phyloP scores from a whole-genome alignment of 2,113 vertebrate genomes.

The Etia nguti region DNA sequence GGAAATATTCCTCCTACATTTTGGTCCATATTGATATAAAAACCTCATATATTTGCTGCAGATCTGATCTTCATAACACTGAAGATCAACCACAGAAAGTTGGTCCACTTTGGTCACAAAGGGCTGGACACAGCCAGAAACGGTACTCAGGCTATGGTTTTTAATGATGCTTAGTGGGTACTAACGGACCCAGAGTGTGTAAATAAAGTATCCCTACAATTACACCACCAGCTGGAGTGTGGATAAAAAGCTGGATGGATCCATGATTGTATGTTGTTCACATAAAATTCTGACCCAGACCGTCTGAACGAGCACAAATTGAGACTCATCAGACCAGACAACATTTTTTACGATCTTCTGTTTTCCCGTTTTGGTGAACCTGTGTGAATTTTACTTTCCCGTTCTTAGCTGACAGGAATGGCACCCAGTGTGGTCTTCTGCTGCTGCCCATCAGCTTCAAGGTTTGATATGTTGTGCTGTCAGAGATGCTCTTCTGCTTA shows the following conservation, averaged over 20 bases:
- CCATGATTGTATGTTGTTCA: too few relatives aligned
- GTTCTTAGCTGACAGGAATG: neutral
- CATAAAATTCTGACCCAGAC: too few relatives aligned
- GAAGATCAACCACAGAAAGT: neutral
- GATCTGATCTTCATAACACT: neutral
- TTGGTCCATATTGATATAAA: neutral
- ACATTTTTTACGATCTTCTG: too few relatives aligned
- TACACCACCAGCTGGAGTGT: too few relatives aligned
- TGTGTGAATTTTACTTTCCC: too few relatives aligned
- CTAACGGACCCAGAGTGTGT: neutral
- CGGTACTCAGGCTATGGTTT: fast-evolving
- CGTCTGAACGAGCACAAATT: too few relatives aligned
- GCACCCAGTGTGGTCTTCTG: neutral
- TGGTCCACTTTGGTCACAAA: neutral
- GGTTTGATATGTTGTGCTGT: neutral
- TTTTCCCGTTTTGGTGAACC: too few relatives aligned
- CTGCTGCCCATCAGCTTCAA: neutral
- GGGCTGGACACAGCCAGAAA: neutral
- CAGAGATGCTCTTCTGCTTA: neutral
- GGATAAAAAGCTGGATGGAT: too few relatives aligned
- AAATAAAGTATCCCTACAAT: neutral
- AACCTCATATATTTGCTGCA: neutral
- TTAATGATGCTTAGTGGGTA: neutral
- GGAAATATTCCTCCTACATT: neutral
- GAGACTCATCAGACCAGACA: too few relatives aligned